Evolutionary conservation across 2,888 invertebrate species (phyloP).

Genomic region (Drosophila buzzatii): DNA sequence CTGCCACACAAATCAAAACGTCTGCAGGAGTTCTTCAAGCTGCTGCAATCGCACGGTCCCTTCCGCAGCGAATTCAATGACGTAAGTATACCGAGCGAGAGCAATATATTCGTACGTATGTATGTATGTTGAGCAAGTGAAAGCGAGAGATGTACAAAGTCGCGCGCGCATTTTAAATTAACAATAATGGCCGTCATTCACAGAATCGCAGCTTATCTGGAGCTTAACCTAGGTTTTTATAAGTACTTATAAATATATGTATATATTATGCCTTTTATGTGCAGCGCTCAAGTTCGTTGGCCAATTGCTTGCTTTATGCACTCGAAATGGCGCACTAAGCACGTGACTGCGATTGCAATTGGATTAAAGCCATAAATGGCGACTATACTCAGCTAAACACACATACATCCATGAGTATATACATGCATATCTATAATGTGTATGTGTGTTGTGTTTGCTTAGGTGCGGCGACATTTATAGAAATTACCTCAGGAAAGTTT

Average conservation of each 20-base stretch:
- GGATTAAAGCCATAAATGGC: constrained; percentile 23
- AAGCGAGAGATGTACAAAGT: neutral
- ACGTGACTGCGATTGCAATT: constrained; percentile 50
- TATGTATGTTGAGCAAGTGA: neutral
- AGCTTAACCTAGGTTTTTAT: constrained; percentile 9
- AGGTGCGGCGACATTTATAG: constrained; percentile 13
- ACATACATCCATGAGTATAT: neutral
- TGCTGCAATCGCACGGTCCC: constrained; percentile 88
- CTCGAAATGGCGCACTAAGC: constrained; percentile 29
- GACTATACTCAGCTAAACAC: neutral
- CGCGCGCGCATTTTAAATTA: neutral
- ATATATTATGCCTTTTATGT: constrained; percentile 5
- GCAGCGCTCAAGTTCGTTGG: constrained; percentile 44
- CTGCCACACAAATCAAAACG: constrained; percentile 86
- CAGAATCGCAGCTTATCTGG: constrained; percentile 1
- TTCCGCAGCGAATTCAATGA: constrained; percentile 89
- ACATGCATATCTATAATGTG: neutral
- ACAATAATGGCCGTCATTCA: neutral
- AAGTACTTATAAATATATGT: neutral
- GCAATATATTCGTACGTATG: too few relatives aligned
- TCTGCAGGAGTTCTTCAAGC: constrained; percentile 85
- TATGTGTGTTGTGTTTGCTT: neutral
- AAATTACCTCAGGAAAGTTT: constrained; percentile 14
- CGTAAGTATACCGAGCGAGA: constrained; percentile 86
- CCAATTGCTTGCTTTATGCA: constrained; percentile 47